Evolutionary conservation across 2,113 vertebrate species (phyloP).

Genomic region (Megalops atlanticus): DNA sequence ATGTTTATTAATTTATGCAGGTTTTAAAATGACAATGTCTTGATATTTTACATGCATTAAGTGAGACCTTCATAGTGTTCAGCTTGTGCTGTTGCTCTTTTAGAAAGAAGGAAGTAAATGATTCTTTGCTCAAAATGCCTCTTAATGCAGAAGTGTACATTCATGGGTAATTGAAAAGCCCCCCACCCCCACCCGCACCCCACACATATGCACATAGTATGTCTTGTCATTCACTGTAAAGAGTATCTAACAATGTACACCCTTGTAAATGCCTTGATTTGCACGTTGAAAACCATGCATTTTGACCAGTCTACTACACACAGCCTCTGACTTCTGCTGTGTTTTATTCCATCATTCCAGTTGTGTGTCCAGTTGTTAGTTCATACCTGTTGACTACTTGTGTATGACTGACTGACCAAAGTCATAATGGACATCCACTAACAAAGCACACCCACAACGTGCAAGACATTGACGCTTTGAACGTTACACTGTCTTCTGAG

Average conservation of each 20-base stretch:
- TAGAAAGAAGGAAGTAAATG: slow-evolving; percentile 23
- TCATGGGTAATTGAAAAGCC: background rate
- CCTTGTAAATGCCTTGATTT: background rate
- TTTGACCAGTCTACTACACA: background rate
- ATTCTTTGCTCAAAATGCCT: slow-evolving; percentile 10
- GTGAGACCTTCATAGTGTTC: background rate
- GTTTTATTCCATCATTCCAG: background rate
- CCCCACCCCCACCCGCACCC: too few species aligned
- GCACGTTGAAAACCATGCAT: background rate
- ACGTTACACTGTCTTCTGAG: slow-evolving; percentile 1
- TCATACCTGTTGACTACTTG: background rate
- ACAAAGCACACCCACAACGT: background rate
- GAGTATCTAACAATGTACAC: background rate
- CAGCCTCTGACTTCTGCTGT: background rate
- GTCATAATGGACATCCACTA: background rate
- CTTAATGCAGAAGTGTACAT: slow-evolving; percentile 16
- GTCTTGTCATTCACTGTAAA: background rate
- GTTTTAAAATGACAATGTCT: background rate
- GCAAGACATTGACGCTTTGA: background rate
- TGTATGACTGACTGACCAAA: background rate
- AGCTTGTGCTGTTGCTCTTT: background rate
- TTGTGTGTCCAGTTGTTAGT: background rate
- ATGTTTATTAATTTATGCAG: background rate
- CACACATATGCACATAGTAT: too few species aligned
- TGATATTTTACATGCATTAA: background rate